Percentiles rank a stretch among this genome's conserved stretches.
Evolutionary conservation across 2,888 invertebrate species (phyloP).

Genomic region (Chloroclysta siterata): DNA sequence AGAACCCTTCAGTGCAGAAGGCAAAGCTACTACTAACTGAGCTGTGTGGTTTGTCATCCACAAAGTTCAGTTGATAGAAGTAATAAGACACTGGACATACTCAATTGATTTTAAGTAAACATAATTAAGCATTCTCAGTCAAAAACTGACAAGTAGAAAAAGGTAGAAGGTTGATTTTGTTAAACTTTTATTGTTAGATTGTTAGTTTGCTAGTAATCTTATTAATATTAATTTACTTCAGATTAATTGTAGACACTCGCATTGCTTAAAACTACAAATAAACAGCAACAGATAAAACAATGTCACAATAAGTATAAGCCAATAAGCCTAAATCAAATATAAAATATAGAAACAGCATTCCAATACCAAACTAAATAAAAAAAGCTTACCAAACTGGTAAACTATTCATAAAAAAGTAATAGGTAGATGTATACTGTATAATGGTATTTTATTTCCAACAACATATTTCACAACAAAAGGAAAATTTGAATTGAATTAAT

Average conservation of each 20-base stretch:
- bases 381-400: background rate
- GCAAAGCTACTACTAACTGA: too few relatives aligned
- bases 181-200: background rate
- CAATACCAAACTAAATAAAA: too few relatives aligned
- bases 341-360: too few relatives aligned
- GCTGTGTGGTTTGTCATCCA: too few relatives aligned
- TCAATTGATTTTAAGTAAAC: too few relatives aligned
- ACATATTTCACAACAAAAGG: slow-evolving; percentile 3
- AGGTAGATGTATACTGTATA: too few relatives aligned
- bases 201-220: background rate
- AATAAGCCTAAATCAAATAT: background rate
- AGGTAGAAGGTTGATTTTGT: too few relatives aligned
- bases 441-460: background rate
- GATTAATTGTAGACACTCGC: background rate
- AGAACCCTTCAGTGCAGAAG: too few relatives aligned
- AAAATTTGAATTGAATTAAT: slow-evolving; percentile 1
- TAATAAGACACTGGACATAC: too few relatives aligned
- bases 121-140: too few relatives aligned
- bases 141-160: background rate
- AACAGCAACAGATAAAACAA: background rate
- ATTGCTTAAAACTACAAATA: slow-evolving; percentile 1
- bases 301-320: background rate
- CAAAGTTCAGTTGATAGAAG: too few relatives aligned
- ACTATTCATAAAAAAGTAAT: too few relatives aligned
- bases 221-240: background rate